Evolutionary conservation across 92 coral and sea anemone species (phyloP).

Genomic region (Parazoanthus swiftii): DNA sequence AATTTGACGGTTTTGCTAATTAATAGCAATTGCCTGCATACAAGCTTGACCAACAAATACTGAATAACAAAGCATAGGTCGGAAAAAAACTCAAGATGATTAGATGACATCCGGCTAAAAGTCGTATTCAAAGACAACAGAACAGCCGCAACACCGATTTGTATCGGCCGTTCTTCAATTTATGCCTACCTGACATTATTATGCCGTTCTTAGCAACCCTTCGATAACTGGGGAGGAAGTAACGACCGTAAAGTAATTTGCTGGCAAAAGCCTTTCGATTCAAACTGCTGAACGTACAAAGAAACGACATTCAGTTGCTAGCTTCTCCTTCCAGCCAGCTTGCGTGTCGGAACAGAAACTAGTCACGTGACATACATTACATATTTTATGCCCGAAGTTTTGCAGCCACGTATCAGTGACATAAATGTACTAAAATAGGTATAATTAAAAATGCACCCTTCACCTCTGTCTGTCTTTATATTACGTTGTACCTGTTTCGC

Average conservation of each 20-base stretch:
- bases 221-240: not conserved
- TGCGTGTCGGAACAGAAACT: not conserved
- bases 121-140: not conserved
- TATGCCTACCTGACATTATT: conserved; percentile 3
- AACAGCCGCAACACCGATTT: not conserved
- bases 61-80: not conserved
- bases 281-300: not conserved
- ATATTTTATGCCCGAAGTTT: not conserved
- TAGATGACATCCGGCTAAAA: not conserved
- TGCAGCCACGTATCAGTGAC: too few species aligned
- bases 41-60: not conserved
- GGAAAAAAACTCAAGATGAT: not conserved
- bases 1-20: too few species aligned
- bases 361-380: conserved; percentile 3
- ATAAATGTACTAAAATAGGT: too few species aligned
- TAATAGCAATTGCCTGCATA: not conserved
- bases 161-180: not conserved
- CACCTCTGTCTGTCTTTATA: too few species aligned
- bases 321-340: not conserved
- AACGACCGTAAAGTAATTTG: conserved; percentile 2
- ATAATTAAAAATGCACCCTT: too few species aligned
- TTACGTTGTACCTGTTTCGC: too few species aligned
- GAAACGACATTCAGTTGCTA: not conserved
- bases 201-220: not conserved
- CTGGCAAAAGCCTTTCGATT: conserved; percentile 20